Evolutionary conservation across 2,113 vertebrate species (phyloP), one percentile per base, ranked within the genome.

Genomic region (Serinus canaria): DNA sequence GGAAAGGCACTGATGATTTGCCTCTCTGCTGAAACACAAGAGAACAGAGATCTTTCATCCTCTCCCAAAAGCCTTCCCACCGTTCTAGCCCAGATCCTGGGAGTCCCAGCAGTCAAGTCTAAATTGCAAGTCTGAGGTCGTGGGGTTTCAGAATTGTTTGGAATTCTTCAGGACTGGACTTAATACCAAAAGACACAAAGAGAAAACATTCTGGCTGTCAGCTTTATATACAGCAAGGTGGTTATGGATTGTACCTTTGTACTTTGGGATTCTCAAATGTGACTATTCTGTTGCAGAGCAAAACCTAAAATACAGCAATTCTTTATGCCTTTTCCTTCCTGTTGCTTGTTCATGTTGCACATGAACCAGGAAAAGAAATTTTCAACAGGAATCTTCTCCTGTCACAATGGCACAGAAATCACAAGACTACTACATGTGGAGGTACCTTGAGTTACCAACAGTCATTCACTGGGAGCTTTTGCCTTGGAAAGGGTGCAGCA

Each of bases 11-110:
- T 93, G 97, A 66, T 96, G 86, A 85, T 94, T 96, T 44, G 93
- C 75, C 78, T 98, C 98, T 64, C 97, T 97, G 86, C 97, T 97
- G 89, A 98, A 97, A 96, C 98, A 98, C 92, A 77, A 95, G 47
- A 92, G 5, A 79, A 92, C 60, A 93, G 55, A 75, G 22, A 89
- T 11, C 69, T 83, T 94, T 95, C 59, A 86, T 15, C 91, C 86
- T 43, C 56, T 79, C 90, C 47, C 49, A 79, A 56, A 85, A 55
- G 31, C 37, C 67, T 68, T 84, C 52, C 64, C 43, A 33, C 37
- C 2, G 0, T 0, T 0, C 33, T 70, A 74, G 60, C 37, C 46
- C 3, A 4, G 59, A 53, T 76, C 3, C 4, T 6, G 30, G 35
- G 47, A 55, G 35, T 13, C 25, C 41, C 33, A 70, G 35, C 56